phyloP scores from a whole-genome alignment of 1,140 invertebrate species.

The Platorchestia sp. region DNA sequence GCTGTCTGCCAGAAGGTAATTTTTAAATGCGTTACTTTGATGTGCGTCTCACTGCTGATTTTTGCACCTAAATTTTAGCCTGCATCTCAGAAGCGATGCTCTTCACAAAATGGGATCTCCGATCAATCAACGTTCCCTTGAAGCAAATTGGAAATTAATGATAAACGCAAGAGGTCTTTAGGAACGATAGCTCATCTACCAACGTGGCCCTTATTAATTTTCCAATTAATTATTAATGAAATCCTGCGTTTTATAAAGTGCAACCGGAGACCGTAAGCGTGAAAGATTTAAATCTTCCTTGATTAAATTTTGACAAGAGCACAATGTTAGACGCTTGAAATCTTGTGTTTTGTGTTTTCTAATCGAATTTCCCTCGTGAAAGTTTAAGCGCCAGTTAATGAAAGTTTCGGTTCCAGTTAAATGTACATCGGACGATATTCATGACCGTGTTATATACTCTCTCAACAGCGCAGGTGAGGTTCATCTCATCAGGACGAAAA shows the following conservation, averaged over 20 bases:
- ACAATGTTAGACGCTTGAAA: not conserved
- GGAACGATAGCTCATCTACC: not conserved
- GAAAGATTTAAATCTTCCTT: not conserved
- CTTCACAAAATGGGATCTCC: not conserved
- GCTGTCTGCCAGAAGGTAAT: not conserved
- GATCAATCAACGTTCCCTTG: not conserved
- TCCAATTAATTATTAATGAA: constrained; percentile 3
- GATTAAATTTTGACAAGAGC: not conserved
- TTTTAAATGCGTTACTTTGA: not conserved
- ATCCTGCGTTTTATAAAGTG: not conserved
- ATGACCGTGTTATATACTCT: no score
- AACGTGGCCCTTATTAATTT: constrained; percentile 1
- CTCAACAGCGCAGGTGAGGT: no score
- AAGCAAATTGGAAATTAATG: not conserved
- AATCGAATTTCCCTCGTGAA: not conserved
- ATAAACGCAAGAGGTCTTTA: not conserved
- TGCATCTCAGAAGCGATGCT: not conserved
- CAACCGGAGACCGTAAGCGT: not conserved
- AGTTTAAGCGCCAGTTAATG: not conserved
- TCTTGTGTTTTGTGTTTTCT: not conserved
- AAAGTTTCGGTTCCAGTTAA: not conserved
- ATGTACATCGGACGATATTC: not conserved
- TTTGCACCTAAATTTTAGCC: not conserved
- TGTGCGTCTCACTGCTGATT: not conserved
- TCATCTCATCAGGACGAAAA: no score